phyloP scores from a whole-genome alignment of 1,140 invertebrate species.

The Procambarus virginalis region DNA sequence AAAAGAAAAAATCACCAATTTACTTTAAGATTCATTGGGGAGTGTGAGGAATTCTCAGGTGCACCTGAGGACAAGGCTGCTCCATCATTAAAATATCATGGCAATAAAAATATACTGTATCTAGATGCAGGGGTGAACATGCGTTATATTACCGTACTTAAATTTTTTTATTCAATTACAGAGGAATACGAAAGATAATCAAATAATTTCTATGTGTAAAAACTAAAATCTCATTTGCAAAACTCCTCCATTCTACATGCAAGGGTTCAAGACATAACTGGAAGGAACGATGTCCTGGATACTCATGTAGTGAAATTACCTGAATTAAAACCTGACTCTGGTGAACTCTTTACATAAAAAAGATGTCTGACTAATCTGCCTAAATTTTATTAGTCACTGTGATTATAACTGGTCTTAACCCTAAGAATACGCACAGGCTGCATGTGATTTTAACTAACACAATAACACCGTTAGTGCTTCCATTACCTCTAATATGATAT shows the following conservation, averaged over 20 bases:
- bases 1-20: no score
- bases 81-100: no score
- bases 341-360: neutral
- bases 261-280: neutral
- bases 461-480: neutral
- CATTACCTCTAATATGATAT: neutral
- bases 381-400: no score
- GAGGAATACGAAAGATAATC: neutral
- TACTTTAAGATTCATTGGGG: no score
- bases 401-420: neutral
- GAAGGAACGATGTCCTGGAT: neutral
- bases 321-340: neutral
- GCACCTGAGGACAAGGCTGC: no score
- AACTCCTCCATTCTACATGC: neutral
- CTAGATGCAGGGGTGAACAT: no score
- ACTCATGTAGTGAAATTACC: neutral
- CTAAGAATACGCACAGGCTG: neutral
- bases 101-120: no score
- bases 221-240: neutral
- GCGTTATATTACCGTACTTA: neutral
- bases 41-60: no score
- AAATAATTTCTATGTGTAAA: neutral
- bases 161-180: neutral
- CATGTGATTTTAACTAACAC: neutral
- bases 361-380: no score